A percentile compares a stretch with the other conserved stretches of the same genome.
Evolutionary conservation across 2,888 invertebrate genomes (phyloP).

Genomic region (Dione vanillae): DNA sequence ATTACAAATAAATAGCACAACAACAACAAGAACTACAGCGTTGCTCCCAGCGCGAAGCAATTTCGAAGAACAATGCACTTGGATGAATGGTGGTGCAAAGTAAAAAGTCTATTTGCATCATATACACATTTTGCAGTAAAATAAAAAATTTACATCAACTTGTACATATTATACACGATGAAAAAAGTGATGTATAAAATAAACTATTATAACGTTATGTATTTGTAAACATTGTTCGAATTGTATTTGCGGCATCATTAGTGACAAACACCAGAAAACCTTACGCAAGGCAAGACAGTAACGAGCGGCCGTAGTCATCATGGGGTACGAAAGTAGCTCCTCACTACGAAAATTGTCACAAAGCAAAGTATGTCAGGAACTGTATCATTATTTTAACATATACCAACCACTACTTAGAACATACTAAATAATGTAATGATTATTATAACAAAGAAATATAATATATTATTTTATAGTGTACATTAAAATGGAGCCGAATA

Average conservation of each 20-base stretch:
- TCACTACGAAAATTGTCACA: constrained; percentile 75
- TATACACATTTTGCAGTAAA: constrained; percentile 70
- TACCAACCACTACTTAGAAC: constrained; percentile 37
- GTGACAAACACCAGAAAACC: constrained; percentile 61
- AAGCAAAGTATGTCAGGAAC: constrained; percentile 75
- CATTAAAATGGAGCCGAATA: no score
- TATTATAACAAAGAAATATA: not conserved
- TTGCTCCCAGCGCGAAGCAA: constrained; percentile 76
- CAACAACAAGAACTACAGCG: constrained; percentile 69
- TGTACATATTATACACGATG: not conserved
- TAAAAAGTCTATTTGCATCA: constrained; percentile 80
- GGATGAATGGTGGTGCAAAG: constrained; percentile 76
- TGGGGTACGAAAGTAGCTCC: constrained; percentile 74
- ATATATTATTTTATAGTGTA: no score
- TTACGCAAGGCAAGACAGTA: constrained; percentile 75
- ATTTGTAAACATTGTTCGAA: constrained; percentile 26
- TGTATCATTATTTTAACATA: constrained; percentile 70
- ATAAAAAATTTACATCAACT: constrained; percentile 46
- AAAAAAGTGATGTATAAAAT: not conserved
- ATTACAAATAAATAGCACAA: constrained; percentile 54
- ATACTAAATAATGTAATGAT: not conserved
- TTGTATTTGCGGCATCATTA: constrained; percentile 66
- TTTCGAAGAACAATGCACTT: constrained; percentile 80
- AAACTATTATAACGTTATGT: not conserved
- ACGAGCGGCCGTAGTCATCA: constrained; percentile 79